Base-by-base conservation (phyloP, 2,797 vertebrate genomes). In the Knipowitschia caucasica region DNA sequence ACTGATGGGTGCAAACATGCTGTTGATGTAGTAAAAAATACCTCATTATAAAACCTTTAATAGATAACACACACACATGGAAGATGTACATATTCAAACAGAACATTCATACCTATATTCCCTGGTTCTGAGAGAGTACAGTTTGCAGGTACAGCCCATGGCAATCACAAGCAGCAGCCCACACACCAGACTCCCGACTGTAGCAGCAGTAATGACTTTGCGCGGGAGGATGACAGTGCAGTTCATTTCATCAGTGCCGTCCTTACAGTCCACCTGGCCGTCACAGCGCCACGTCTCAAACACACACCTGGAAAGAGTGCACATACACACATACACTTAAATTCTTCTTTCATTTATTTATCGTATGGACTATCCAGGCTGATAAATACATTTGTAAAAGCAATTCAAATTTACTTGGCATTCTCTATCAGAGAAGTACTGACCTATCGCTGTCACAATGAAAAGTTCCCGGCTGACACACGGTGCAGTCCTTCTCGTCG, bases 231-330 rank as follows among this genome's bases (percentile, higher is more conserved):
- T 85, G 33, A 91, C 88, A 1, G 92, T 82, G 72, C 94, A 95
- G 78, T 92, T 91, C 55, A 91, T 83, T 69, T 96, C 94, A 24
- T 95, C 94, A 0, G 92, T 94, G 17, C 89, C 89, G 0, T 96
- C 94, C 0, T 92, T 90, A 17, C 94, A 96, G 81, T 95, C 94
- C 3, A 91, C 86, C 81, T 96, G 94, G 9, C 93, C 93, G 0
- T 96, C 94, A 5, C 94, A 96, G 47, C 92, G 91, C 94, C 94
- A 96, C 5, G 92, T 94, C 85, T 96, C 94, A 25, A 94, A 95
- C 52, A 96, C 91, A 43, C 94, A 96, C 84, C 91, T 82, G 75
- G 36, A 50, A 33, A 11, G 0, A 1, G 33, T 9, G 66, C 59
- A 60, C n/a, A 43, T 10, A 30, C 10, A 25, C 4, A 3, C 5